Conservation (phyloP, 1,140 invertebrate genomes). For the Trachymyrmex septentrionalis region DNA sequence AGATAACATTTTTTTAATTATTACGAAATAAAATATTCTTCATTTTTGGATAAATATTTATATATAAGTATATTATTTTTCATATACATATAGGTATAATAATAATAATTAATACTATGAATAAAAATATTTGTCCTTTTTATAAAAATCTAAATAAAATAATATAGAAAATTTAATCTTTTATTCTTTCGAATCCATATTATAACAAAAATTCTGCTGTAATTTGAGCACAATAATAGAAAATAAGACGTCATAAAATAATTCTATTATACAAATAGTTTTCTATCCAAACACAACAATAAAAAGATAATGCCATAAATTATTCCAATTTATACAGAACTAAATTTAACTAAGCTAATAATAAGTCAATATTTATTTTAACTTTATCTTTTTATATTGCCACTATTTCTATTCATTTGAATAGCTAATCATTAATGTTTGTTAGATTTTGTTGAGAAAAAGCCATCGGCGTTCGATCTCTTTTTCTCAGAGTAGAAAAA, state of each 20-base stretch:
- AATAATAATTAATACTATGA: no score
- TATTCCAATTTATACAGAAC: background rate
- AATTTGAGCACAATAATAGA: background rate
- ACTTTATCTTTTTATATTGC: background rate
- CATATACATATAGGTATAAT: no score
- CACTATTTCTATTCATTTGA: background rate
- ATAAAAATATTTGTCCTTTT: no score
- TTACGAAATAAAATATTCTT: background rate
- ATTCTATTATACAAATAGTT: background rate
- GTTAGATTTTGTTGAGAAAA: constrained; percentile 16
- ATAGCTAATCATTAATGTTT: constrained; percentile 7
- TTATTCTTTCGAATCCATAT: background rate
- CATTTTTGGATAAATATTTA: background rate
- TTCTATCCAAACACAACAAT: background rate
- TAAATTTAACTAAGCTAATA: background rate
- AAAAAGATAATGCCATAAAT: background rate
- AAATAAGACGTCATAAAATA: background rate
- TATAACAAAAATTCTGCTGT: background rate
- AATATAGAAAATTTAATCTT: background rate
- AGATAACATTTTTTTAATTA: background rate
- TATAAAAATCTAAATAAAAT: no score
- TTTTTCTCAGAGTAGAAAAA: background rate
- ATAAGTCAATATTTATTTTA: background rate
- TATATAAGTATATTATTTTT: no score
- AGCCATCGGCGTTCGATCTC: background rate